A percentile compares a stretch with the other conserved stretches of the same genome.
Conservation (phyloP, 2,888 invertebrate genomes). For the Cantharis lateralis region DNA sequence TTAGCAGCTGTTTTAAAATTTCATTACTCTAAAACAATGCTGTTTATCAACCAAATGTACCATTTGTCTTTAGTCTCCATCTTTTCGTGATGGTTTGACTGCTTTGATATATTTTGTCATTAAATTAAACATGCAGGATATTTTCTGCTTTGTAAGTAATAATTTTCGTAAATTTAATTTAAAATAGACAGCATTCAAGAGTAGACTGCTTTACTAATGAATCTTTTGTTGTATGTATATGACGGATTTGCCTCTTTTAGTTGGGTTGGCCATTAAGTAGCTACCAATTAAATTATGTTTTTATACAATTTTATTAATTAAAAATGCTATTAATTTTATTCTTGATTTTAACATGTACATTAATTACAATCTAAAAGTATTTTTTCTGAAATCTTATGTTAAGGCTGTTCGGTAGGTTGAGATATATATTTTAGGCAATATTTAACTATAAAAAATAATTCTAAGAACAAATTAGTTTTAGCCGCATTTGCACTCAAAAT, state of each 20-base stretch:
- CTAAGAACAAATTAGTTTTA: too few species aligned
- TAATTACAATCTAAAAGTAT: neutral
- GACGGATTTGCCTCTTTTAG: conserved; percentile 7
- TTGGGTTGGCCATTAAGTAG: conserved; percentile 5
- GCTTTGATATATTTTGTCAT: conserved; percentile 25
- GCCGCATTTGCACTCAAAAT: too few species aligned
- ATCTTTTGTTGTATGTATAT: conserved; percentile 21
- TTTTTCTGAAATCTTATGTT: neutral
- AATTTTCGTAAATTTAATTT: conserved; percentile 24
- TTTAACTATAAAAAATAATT: too few species aligned
- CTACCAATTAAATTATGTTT: conserved; percentile 1
- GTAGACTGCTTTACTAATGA: conserved; percentile 23
- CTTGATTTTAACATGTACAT: neutral
- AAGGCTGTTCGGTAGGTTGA: too few species aligned
- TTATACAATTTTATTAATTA: neutral
- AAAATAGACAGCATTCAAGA: conserved; percentile 20
- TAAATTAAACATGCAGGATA: conserved; percentile 27
- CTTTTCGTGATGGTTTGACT: conserved; percentile 18
- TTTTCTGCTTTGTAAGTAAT: conserved; percentile 26
- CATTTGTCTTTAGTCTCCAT: conserved; percentile 25
- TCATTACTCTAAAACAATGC: conserved; percentile 29
- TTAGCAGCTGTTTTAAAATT: conserved; percentile 25
- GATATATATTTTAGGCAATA: too few species aligned
- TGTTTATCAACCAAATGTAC: conserved; percentile 22
- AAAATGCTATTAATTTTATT: neutral